These are phyloP conservation scores for Heterodera schachtii DNA, from an alignment of 1,140 invertebrate genomes.

Conservation along the genomic window DNA sequence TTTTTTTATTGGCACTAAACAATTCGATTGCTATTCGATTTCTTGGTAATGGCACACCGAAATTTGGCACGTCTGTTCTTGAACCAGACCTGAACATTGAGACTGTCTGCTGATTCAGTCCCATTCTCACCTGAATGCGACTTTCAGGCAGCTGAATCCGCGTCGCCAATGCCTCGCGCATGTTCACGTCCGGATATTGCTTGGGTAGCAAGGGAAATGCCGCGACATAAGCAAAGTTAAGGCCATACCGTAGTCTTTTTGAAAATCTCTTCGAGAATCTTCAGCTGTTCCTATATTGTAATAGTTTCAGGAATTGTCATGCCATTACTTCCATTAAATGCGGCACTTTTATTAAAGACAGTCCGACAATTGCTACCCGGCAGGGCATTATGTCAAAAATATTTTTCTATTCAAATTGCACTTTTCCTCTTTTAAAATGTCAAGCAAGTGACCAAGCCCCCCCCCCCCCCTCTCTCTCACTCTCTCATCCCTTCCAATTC, in stretches of 20 bases:
- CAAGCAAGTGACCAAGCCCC: too few species aligned
- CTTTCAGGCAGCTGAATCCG: conserved; percentile 18
- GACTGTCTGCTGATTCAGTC: neutral
- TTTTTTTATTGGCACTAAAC: neutral
- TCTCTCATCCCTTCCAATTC: too few species aligned
- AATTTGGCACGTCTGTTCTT: conserved; percentile 9
- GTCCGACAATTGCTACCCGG: too few species aligned
- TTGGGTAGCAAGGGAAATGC: neutral
- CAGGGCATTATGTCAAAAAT: too few species aligned
- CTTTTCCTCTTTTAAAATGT: too few species aligned
- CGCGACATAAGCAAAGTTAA: too few species aligned
- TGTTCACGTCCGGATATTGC: conserved; percentile 25
- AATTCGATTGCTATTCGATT: neutral
- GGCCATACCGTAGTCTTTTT: neutral
- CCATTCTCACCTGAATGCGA: conserved; percentile 16
- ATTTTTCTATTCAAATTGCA: too few species aligned
- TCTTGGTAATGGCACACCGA: neutral
- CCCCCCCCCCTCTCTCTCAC: too few species aligned
- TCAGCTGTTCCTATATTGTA: conserved; percentile 6
- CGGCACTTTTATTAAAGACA: too few species aligned
- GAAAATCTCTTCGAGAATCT: conserved; percentile 21
- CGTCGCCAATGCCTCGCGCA: conserved; percentile 20
- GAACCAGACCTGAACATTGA: neutral
- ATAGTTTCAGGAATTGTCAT: too few species aligned
- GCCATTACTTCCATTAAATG: too few species aligned